Evolutionary conservation across 2,888 invertebrate genomes (phyloP).

Genomic region (Pollenia amentaria): DNA sequence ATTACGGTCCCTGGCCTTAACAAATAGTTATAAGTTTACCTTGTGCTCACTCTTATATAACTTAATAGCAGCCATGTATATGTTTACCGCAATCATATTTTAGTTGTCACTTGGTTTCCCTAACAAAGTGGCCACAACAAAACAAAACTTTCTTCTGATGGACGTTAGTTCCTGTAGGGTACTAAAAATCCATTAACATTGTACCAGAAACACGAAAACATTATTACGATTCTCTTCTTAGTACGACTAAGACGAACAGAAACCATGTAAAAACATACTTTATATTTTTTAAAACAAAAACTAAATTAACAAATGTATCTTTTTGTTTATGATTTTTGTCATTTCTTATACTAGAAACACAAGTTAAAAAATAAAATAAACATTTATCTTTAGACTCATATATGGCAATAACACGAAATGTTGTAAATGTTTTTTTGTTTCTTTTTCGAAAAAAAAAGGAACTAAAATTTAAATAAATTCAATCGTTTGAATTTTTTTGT

Average conservation of each 20-base stretch:
- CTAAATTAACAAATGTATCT: conserved; percentile 7
- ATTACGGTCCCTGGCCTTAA: no score
- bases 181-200: not conserved
- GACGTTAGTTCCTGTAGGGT: not conserved
- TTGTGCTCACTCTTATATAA: no score
- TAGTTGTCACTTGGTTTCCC: not conserved
- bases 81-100: no score
- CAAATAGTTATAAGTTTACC: no score
- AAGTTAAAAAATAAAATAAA: not conserved
- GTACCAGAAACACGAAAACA: not conserved
- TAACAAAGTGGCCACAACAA: not conserved
- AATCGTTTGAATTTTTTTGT: not conserved
- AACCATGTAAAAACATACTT: not conserved
- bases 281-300: conserved; percentile 7
- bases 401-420: conserved; percentile 32
- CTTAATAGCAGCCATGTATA: no score
- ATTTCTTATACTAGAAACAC: not conserved
- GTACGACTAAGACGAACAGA: not conserved
- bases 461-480: conserved; percentile 63
- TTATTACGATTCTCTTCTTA: not conserved
- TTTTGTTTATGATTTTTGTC: not conserved
- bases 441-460: conserved; percentile 16
- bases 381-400: conserved; percentile 21
- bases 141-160: no score
- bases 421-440: not conserved